Evolutionary conservation across 2,113 vertebrate species (phyloP).

Genomic region (Gorsachius goisagi): DNA sequence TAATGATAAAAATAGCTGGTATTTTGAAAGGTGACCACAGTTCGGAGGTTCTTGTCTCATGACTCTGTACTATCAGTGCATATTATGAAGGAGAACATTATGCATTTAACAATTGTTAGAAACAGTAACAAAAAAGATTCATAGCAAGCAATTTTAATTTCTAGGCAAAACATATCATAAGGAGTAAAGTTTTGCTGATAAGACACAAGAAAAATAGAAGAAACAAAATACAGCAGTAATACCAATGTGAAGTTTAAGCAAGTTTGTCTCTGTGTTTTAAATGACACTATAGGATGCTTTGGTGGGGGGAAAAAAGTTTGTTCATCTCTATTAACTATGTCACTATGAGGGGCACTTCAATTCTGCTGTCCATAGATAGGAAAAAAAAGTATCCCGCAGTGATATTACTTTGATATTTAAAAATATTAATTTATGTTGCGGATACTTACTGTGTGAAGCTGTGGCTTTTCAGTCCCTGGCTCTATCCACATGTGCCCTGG

Average conservation of each 20-base stretch:
- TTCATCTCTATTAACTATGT: background rate
- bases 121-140: background rate
- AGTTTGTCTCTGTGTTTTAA: background rate
- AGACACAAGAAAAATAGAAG: background rate
- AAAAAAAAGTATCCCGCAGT: background rate
- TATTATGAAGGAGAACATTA: background rate
- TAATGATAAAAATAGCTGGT: background rate
- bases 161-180: background rate
- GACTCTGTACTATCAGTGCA: background rate
- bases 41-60: background rate
- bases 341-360: background rate
- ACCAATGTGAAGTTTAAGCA: background rate
- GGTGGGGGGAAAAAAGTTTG: background rate
- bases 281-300: background rate
- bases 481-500: constrained; percentile 48
- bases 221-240: background rate
- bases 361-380: background rate
- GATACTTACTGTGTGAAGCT: background rate
- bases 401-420: background rate
- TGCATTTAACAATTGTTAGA: background rate
- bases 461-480: constrained; percentile 44
- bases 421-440: background rate
- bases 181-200: background rate
- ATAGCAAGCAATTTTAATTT: background rate
- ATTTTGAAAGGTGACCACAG: background rate